Percentiles rank a stretch among this genome's conserved stretches.
Conservation (phyloP, 2,797 vertebrate species). For the Falco concolor region DNA sequence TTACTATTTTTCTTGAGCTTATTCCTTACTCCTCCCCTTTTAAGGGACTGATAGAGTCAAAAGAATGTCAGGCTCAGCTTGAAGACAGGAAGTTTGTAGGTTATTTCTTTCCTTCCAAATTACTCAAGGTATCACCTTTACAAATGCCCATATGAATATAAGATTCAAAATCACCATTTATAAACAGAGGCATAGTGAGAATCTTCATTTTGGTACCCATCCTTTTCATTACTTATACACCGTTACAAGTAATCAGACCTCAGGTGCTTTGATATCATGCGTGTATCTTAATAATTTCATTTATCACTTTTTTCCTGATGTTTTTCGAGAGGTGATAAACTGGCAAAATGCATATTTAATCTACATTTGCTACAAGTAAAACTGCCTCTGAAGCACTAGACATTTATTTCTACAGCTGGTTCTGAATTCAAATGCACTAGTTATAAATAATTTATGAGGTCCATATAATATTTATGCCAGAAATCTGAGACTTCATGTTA, state of each 20-base stretch:
- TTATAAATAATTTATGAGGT: slow-evolving; percentile 48
- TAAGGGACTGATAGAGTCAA: neutral
- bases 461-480: slow-evolving; percentile 34
- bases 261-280: neutral
- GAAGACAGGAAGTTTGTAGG: neutral
- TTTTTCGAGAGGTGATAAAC: neutral
- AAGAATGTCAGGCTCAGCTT: neutral
- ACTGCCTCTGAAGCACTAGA: neutral
- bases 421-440: slow-evolving; percentile 8
- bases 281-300: neutral
- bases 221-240: neutral
- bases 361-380: slow-evolving; percentile 13
- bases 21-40: neutral
- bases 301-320: neutral
- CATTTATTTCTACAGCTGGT: slow-evolving; percentile 30
- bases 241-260: neutral
- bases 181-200: neutral
- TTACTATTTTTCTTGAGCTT: neutral
- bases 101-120: neutral
- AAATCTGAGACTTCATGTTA: slow-evolving; percentile 15
- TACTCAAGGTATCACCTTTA: neutral
- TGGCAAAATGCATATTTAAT: slow-evolving; percentile 17
- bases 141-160: neutral
- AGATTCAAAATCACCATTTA: neutral
- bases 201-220: neutral